Conservation (phyloP, 2,797 vertebrate genomes). For the Pipistrellus nathusii region DNA sequence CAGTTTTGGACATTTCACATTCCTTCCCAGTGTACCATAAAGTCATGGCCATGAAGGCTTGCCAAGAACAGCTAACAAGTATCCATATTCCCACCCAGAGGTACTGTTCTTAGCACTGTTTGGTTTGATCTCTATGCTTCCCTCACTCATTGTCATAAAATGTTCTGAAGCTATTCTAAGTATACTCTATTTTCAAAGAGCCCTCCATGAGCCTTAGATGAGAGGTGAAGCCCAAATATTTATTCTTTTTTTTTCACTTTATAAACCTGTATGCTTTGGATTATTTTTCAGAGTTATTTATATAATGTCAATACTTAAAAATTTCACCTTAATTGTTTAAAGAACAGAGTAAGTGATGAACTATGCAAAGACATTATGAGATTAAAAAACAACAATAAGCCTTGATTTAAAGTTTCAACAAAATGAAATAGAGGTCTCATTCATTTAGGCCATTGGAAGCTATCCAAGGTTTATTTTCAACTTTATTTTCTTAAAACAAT, state of each 20-base stretch:
- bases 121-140: conserved; percentile 60
- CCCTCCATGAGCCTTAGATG: neutral
- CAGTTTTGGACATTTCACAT: conserved; percentile 65
- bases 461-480: neutral
- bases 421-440: neutral
- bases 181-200: conserved; percentile 57
- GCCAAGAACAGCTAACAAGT: conserved; percentile 71
- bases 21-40: conserved; percentile 62
- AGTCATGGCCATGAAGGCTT: conserved; percentile 55
- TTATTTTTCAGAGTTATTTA: conserved; percentile 23
- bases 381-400: neutral
- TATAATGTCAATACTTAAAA: neutral
- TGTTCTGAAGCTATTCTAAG: conserved; percentile 62
- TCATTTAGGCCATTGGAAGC: neutral
- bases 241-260: conserved; percentile 1
- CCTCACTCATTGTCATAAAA: neutral
- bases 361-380: neutral
- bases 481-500: conserved; percentile 5
- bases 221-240: neutral
- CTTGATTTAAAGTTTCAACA: neutral
- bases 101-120: conserved; percentile 62
- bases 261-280: neutral
- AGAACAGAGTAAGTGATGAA: neutral
- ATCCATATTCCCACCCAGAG: conserved; percentile 28
- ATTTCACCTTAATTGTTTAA: neutral